phyloP scores from a whole-genome alignment of 2,888 invertebrate species.

The Ctena decussata region DNA sequence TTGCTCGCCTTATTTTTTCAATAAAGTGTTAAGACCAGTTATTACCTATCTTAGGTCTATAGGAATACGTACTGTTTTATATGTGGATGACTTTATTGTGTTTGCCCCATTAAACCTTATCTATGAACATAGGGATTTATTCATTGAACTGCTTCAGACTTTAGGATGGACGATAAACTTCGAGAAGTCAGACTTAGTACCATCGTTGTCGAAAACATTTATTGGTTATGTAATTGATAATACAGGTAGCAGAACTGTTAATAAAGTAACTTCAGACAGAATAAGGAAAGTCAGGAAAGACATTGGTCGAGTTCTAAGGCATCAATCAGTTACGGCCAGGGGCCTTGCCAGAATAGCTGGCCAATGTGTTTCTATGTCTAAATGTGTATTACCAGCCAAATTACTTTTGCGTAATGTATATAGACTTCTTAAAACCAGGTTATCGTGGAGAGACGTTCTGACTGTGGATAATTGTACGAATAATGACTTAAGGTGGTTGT shows the following conservation, averaged over 20 bases:
- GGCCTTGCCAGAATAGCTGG: constrained; percentile 8
- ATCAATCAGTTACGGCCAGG: background rate
- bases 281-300: background rate
- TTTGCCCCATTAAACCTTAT: background rate
- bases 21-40: background rate
- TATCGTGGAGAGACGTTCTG: background rate
- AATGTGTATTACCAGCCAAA: constrained; percentile 25
- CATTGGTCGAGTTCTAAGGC: background rate
- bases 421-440: constrained; percentile 2
- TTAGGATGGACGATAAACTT: background rate
- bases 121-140: background rate
- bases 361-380: constrained; percentile 21
- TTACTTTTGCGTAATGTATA: background rate
- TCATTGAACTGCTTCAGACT: background rate
- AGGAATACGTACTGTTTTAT: background rate
- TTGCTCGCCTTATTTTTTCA: background rate
- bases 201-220: background rate
- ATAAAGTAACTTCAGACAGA: background rate
- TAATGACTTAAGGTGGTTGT: background rate
- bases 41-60: background rate
- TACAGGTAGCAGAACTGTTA: background rate
- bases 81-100: background rate
- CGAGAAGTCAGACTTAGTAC: background rate
- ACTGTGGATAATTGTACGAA: background rate
- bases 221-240: background rate